phyloP scores from a whole-genome alignment of 1,140 invertebrate species.

The Drosophila navojoa region DNA sequence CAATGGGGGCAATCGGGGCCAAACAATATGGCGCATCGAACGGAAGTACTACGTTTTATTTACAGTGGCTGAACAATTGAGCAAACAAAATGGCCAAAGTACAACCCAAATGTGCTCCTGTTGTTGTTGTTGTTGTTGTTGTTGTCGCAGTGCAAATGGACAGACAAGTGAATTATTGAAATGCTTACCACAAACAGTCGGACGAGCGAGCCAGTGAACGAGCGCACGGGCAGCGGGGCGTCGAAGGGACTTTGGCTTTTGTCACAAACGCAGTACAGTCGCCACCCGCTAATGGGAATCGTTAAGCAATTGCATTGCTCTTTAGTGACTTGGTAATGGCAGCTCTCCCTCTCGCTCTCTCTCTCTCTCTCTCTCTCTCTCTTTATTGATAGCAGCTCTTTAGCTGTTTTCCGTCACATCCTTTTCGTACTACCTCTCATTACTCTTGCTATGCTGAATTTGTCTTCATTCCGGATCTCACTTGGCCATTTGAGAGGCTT shows the following conservation, averaged over 20 bases:
- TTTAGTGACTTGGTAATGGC: no score
- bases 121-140: slow-evolving; percentile 30
- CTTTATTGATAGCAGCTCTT: background rate
- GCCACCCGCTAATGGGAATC: background rate
- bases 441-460: no score
- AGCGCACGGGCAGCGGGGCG: no score
- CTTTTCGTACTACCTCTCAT: no score
- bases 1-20: slow-evolving; percentile 53
- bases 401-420: no score
- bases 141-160: slow-evolving; percentile 25
- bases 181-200: slow-evolving; percentile 22
- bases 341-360: no score
- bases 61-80: slow-evolving; percentile 67
- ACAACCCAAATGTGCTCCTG: slow-evolving; percentile 28
- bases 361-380: no score
- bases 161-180: slow-evolving; percentile 51
- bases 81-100: slow-evolving; percentile 57
- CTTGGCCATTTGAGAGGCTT: background rate
- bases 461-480: no score
- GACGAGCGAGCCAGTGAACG: background rate
- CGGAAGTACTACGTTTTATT: slow-evolving; percentile 66
- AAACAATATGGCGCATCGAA: slow-evolving; percentile 47
- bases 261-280: background rate
- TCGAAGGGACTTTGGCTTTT: background rate
- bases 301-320: no score